A percentile compares a stretch with the other conserved stretches of the same genome.
Evolutionary conservation across 2,888 invertebrate genomes (phyloP).

Genomic region (Disparrhopalites patrizii): DNA sequence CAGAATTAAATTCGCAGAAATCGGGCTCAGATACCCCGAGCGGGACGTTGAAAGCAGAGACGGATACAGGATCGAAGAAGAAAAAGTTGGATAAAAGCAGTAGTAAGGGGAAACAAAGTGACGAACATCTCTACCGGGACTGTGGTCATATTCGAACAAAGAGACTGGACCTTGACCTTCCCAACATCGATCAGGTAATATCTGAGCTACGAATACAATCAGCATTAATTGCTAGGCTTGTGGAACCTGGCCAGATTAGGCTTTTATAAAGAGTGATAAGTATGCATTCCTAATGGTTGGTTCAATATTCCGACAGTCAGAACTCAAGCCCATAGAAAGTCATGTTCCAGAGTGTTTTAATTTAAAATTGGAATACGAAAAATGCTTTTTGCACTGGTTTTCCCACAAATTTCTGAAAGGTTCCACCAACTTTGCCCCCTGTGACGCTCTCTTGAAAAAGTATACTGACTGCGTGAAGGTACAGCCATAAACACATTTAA

Average conservation of each 20-base stretch:
- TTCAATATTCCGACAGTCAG: not conserved
- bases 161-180: not conserved
- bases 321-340: conserved; percentile 10
- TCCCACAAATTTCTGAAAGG: conserved; percentile 16
- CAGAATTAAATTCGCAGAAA: too few species aligned
- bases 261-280: too few species aligned
- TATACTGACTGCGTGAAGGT: conserved; percentile 28
- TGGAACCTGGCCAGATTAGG: too few species aligned
- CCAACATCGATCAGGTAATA: conserved; percentile 3
- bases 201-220: too few species aligned
- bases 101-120: too few species aligned
- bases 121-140: not conserved
- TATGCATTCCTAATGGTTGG: too few species aligned
- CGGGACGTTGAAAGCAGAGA: too few species aligned
- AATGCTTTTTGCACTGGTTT: conserved; percentile 26
- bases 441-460: conserved; percentile 13
- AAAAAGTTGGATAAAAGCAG: too few species aligned
- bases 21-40: too few species aligned
- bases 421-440: not conserved
- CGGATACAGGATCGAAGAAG: too few species aligned
- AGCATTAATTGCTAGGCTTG: too few species aligned
- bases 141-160: conserved; percentile 1
- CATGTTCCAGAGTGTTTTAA: conserved; percentile 17
- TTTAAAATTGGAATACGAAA: conserved; percentile 21
- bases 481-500: not conserved